These are phyloP conservation scores for Porphyrio hochstetteri DNA, from an alignment of 2,113 vertebrate genomes.

Conservation along the genomic window DNA sequence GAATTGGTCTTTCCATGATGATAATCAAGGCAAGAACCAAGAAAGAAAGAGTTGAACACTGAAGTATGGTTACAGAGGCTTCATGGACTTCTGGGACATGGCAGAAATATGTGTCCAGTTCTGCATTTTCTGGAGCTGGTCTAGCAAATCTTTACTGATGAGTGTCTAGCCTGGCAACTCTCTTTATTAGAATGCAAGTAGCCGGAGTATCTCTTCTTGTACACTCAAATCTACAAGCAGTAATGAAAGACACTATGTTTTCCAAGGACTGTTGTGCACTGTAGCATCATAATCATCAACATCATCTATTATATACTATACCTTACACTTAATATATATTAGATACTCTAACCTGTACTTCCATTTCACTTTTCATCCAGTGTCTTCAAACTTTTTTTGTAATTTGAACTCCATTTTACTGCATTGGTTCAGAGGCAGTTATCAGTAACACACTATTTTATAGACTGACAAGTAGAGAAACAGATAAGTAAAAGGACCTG, in stretches of 20 bases:
- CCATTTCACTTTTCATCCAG: background rate
- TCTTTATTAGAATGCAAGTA: background rate
- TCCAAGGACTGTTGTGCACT: background rate
- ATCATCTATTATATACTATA: background rate
- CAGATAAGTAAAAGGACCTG: background rate
- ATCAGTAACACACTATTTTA: background rate
- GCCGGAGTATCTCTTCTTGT: background rate
- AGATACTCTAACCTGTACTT: background rate
- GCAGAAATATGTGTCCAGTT: background rate
- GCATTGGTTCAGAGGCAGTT: background rate
- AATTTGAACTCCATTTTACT: background rate
- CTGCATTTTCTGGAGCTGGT: background rate
- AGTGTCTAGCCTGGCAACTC: background rate
- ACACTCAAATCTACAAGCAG: background rate
- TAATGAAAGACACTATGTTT: background rate
- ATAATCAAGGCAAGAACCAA: background rate
- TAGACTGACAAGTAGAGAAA: background rate
- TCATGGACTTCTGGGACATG: background rate
- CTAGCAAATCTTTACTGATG: background rate
- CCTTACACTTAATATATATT: background rate
- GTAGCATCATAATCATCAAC: too few relatives aligned
- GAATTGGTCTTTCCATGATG: accelerated
- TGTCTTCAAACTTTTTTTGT: background rate
- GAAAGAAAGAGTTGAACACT: background rate
- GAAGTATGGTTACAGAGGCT: background rate